Evolutionary conservation across 37 sponge, comb jelly and placozoan species (phyloP).

Genomic region (Beroe forskalii): DNA sequence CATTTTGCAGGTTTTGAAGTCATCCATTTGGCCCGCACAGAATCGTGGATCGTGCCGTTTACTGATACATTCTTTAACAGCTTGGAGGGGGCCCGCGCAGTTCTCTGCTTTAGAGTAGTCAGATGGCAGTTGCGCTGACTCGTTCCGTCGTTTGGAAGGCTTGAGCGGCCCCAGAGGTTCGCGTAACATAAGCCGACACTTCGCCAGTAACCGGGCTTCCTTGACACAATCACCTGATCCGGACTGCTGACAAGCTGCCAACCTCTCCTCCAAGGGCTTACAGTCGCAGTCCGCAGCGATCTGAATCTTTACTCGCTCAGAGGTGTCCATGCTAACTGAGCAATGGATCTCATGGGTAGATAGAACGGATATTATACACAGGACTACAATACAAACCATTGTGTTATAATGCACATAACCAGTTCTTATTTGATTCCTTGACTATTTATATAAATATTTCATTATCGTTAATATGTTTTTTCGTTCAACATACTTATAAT

Average conservation of each 20-base stretch:
- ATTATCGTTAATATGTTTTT: too few relatives aligned
- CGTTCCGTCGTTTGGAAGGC: neutral
- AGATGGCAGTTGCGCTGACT: neutral
- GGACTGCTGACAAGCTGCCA: neutral
- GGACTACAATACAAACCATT: too few relatives aligned
- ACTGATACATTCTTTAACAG: neutral
- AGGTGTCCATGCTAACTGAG: neutral
- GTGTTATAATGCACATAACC: too few relatives aligned
- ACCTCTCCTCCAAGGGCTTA: neutral
- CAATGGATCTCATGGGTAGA: too few relatives aligned
- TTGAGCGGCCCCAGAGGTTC: neutral
- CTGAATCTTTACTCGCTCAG: neutral
- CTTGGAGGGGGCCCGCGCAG: neutral
- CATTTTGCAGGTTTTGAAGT: constrained; percentile 45
- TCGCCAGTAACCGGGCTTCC: neutral
- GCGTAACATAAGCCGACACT: neutral
- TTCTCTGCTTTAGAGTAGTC: neutral
- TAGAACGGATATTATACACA: too few relatives aligned
- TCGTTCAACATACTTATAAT: too few relatives aligned
- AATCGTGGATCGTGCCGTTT: neutral
- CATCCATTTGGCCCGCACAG: neutral
- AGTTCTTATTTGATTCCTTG: too few relatives aligned
- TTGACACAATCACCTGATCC: neutral
- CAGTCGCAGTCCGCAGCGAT: constrained; percentile 4
- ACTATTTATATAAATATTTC: too few relatives aligned